Evolutionary conservation across 2,888 invertebrate genomes (phyloP).

Genomic region (Philaethria dido): DNA sequence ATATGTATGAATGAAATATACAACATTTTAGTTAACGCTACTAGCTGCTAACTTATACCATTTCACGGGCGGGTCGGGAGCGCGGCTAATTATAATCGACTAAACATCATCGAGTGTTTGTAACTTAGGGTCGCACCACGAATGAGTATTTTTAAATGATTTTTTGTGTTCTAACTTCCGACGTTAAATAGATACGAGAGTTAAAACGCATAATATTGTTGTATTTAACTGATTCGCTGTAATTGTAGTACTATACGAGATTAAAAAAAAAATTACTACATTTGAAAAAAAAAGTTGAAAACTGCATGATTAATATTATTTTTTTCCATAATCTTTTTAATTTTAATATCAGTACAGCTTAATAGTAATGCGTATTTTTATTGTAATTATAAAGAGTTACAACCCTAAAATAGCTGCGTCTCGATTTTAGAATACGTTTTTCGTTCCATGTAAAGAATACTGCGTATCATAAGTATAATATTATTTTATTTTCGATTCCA

Average conservation of each 20-base stretch:
- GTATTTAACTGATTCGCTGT: background rate
- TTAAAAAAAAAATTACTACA: too few species aligned
- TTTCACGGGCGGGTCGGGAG: constrained; percentile 59
- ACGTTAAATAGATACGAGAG: constrained; percentile 19
- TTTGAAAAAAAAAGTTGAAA: too few species aligned
- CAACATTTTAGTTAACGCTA: background rate
- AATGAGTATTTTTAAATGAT: constrained; percentile 71
- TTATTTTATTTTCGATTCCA: constrained; percentile 35
- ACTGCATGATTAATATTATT: too few species aligned
- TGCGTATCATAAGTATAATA: constrained; percentile 35
- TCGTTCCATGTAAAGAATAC: constrained; percentile 31
- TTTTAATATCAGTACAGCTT: background rate
- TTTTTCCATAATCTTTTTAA: background rate
- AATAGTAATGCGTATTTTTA: background rate
- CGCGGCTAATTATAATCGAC: constrained; percentile 82
- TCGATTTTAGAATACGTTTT: constrained; percentile 34
- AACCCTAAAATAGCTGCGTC: constrained; percentile 40
- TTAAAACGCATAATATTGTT: background rate
- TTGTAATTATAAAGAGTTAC: constrained; percentile 30
- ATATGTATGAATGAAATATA: background rate
- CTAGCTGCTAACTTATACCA: constrained; percentile 56
- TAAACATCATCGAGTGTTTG: constrained; percentile 79
- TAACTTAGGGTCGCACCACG: constrained; percentile 76
- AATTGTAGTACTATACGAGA: too few species aligned
- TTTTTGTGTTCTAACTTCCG: constrained; percentile 63